phyloP scores from a whole-genome alignment of 2,888 invertebrate genomes.

The Zaprionus bogoriensis region DNA sequence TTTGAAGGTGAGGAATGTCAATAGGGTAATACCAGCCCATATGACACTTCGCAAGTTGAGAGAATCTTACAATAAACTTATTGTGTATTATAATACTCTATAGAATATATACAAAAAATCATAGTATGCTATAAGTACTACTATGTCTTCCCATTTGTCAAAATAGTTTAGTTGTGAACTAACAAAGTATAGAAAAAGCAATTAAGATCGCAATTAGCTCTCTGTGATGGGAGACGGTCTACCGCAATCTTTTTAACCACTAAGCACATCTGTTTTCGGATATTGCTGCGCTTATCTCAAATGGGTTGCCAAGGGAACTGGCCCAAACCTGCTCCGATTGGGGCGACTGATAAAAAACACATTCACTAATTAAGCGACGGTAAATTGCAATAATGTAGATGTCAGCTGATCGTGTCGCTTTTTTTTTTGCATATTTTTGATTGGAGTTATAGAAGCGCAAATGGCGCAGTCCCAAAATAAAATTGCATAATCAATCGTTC shows the following conservation, averaged over 20 bases:
- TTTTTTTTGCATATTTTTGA: too few relatives aligned
- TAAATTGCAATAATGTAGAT: constrained; percentile 33
- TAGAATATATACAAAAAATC: too few relatives aligned
- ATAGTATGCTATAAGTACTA: too few relatives aligned
- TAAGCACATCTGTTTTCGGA: constrained; percentile 8
- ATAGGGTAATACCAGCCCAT: neutral
- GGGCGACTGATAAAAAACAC: constrained; percentile 9
- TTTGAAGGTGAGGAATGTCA: neutral
- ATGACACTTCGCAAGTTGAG: neutral
- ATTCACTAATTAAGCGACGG: constrained; percentile 36
- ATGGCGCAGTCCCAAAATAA: constrained; percentile 12
- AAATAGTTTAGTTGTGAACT: too few relatives aligned
- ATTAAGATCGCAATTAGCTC: too few relatives aligned
- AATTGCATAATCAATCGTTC: neutral
- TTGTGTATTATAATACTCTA: too few relatives aligned
- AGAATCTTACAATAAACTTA: too few relatives aligned
- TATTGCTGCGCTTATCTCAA: constrained; percentile 8
- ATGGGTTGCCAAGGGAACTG: constrained; percentile 14
- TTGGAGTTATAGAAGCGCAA: constrained; percentile 4
- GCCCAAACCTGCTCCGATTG: constrained; percentile 14
- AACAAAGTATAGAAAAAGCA: too few relatives aligned
- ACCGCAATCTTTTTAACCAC: neutral
- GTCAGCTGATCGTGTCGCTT: constrained; percentile 28
- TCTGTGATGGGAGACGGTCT: too few relatives aligned
- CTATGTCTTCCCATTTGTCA: too few relatives aligned